These are phyloP conservation scores for Thinocorus orbignyianus DNA, from an alignment of 2,113 vertebrate genomes.

Conservation along the genomic window DNA sequence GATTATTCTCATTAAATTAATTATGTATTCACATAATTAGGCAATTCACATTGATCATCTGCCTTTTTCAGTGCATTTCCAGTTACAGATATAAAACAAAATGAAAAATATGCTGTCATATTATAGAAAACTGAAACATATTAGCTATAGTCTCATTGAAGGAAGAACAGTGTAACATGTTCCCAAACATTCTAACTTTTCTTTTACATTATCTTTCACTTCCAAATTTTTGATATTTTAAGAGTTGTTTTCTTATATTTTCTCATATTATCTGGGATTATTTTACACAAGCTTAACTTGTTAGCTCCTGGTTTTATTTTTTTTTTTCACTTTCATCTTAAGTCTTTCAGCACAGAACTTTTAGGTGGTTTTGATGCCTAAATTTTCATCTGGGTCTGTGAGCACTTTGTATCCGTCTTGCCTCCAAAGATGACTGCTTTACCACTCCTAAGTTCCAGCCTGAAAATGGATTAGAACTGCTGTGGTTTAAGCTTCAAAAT, in stretches of 20 bases:
- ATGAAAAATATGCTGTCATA: not conserved
- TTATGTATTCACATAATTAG: slow-evolving; percentile 42
- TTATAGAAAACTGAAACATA: not conserved
- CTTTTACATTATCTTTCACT: not conserved
- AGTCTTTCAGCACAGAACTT: not conserved
- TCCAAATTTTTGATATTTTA: not conserved
- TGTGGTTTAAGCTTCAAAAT: not conserved
- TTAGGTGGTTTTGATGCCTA: not conserved
- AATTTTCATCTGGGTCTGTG: not conserved
- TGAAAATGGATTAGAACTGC: not conserved
- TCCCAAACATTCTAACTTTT: not conserved
- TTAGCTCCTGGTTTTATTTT: not conserved
- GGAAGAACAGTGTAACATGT: not conserved
- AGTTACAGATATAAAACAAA: not conserved
- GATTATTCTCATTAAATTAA: slow-evolving; percentile 60
- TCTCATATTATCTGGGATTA: not conserved
- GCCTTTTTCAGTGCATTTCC: not conserved
- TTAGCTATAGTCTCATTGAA: not conserved
- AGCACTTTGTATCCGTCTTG: not conserved
- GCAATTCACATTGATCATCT: slow-evolving; percentile 7
- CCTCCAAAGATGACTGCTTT: not conserved
- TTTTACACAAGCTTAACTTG: not conserved
- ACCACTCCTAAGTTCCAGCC: not conserved
- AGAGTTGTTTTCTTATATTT: not conserved
- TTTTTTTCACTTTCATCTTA: not conserved